These are phyloP conservation scores for Campylomormyrus tamandua DNA, from an alignment of 2,113 vertebrate species.

Conservation along the genomic window DNA sequence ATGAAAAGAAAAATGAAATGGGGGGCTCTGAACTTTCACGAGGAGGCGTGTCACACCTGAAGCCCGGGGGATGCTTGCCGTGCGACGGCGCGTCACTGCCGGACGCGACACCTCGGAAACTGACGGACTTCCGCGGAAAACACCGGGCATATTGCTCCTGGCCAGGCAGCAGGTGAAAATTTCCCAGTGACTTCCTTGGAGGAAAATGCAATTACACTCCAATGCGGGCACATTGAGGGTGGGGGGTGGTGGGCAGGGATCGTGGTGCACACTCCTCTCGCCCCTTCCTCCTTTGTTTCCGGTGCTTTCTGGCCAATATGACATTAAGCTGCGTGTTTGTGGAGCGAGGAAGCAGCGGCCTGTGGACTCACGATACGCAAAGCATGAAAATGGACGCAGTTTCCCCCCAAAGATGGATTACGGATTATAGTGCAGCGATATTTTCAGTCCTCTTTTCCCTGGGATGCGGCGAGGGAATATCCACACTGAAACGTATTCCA, in stretches of 20 bases:
- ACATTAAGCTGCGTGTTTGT: conserved; percentile 17
- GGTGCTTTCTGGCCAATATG: conserved; percentile 18
- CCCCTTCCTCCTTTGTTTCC: conserved; percentile 21
- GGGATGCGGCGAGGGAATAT: conserved; percentile 38
- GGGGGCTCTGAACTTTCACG: conserved; percentile 48
- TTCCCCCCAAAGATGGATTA: conserved; percentile 7
- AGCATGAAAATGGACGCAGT: conserved; percentile 10
- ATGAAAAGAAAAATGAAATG: conserved; percentile 20
- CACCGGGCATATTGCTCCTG: conserved; percentile 41
- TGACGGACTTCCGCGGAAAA: conserved; percentile 43
- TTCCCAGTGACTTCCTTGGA: conserved; percentile 43
- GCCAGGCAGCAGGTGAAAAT: conserved; percentile 40
- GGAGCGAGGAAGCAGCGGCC: neutral
- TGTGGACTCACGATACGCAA: conserved; percentile 23
- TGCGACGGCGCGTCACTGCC: conserved; percentile 37
- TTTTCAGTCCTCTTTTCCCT: conserved; percentile 29
- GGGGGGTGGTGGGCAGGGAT: conserved; percentile 6
- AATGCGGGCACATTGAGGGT: conserved; percentile 32
- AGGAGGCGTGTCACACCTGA: conserved; percentile 41
- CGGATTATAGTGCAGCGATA: conserved; percentile 15
- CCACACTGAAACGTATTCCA: conserved; percentile 41
- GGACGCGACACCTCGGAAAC: conserved; percentile 47
- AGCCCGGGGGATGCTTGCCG: conserved; percentile 38
- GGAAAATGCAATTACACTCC: conserved; percentile 46
- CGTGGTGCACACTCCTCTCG: neutral